Evolutionary conservation across 2,888 invertebrate species (phyloP).

Genomic region (Neoitamus cyanurus): DNA sequence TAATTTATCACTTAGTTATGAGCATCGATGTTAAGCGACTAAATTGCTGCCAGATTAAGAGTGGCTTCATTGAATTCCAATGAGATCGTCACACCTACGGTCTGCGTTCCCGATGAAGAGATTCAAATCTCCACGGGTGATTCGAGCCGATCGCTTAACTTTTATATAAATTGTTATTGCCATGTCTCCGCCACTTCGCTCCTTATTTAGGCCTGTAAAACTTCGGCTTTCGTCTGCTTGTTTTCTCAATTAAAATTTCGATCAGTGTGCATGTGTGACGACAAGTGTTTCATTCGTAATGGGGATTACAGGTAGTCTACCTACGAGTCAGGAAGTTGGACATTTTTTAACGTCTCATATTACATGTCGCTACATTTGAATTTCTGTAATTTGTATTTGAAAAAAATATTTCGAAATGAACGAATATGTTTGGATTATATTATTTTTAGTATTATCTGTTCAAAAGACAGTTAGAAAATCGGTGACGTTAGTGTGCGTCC

Average conservation of each 20-base stretch:
- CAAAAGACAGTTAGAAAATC: no score
- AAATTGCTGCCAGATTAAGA: constrained; percentile 45
- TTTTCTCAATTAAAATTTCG: background rate
- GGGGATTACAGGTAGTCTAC: background rate
- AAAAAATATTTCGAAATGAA: no score
- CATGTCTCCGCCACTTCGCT: constrained; percentile 18
- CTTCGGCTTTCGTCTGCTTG: background rate
- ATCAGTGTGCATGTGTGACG: background rate
- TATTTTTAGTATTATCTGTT: no score
- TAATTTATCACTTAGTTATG: constrained; percentile 48
- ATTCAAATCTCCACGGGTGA: constrained; percentile 37
- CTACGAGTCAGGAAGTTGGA: no score
- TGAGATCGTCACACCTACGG: constrained; percentile 42
- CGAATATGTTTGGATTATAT: no score
- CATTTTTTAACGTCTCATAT: no score
- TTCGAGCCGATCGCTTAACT: constrained; percentile 14
- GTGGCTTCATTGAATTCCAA: constrained; percentile 43
- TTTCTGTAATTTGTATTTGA: no score
- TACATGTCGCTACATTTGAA: no score
- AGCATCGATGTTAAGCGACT: constrained; percentile 40
- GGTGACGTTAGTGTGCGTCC: no score
- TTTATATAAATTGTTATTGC: constrained; percentile 31
- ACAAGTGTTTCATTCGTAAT: background rate
- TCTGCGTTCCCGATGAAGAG: constrained; percentile 1
- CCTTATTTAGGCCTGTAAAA: background rate